Conservation (phyloP, 1,140 invertebrate species). For the Galendromus occidentalis region DNA sequence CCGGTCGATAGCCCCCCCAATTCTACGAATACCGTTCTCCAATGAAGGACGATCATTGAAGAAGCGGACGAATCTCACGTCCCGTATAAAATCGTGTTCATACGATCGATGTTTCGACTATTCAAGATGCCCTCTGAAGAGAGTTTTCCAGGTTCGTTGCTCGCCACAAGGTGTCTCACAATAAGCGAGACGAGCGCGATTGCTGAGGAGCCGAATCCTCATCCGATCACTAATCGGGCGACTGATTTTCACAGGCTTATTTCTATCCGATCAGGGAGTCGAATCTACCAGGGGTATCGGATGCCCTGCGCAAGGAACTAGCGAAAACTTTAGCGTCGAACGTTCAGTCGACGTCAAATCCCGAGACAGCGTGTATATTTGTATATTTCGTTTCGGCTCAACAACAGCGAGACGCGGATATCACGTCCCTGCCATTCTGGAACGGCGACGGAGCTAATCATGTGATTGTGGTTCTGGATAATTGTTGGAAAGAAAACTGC, state of each 20-base stretch:
- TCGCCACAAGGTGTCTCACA: not conserved
- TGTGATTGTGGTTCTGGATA: not conserved
- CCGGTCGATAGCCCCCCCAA: not conserved
- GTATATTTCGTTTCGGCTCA: not conserved
- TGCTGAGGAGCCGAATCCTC: not conserved
- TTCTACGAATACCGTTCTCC: not conserved
- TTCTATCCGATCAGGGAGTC: not conserved
- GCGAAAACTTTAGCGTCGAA: not conserved
- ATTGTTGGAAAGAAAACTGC: not conserved
- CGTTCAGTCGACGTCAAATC: not conserved
- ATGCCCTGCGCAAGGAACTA: not conserved
- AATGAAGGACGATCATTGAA: too few species aligned
- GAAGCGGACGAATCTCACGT: not conserved
- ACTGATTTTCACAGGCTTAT: not conserved
- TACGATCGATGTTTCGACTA: not conserved
- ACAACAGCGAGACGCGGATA: not conserved
- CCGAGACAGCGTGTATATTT: not conserved
- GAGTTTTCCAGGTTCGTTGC: not conserved
- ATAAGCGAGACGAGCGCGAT: not conserved
- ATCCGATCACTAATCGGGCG: not conserved
- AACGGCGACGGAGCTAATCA: constrained; percentile 1
- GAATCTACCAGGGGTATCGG: not conserved
- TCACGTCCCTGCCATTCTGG: not conserved
- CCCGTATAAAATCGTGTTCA: not conserved
- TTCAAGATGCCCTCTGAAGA: not conserved